These are phyloP conservation scores for Poecilia wingei DNA, from an alignment of 2,797 vertebrate genomes.

Conservation along the genomic window DNA sequence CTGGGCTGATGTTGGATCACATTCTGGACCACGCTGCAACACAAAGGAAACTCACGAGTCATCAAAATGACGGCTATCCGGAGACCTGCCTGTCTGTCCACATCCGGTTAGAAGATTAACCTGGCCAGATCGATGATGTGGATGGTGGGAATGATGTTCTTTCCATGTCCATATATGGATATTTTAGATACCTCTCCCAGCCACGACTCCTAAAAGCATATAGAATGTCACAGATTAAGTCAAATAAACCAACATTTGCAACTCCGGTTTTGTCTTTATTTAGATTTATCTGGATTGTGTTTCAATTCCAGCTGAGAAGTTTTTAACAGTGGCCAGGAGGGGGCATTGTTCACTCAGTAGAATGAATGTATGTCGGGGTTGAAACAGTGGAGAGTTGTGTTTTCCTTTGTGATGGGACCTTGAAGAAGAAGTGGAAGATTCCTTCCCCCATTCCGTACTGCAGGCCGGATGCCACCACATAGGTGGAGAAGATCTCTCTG, in stretches of 20 bases:
- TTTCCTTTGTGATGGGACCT: conserved; percentile 76
- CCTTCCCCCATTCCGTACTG: conserved; percentile 91
- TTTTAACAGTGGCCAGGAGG: background rate
- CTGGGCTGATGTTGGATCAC: conserved; percentile 84
- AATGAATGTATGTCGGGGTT: background rate
- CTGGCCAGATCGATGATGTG: conserved; percentile 89
- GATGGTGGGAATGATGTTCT: conserved; percentile 88
- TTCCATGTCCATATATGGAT: conserved; percentile 88
- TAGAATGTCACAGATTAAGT: background rate
- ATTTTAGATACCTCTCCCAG: conserved; percentile 79
- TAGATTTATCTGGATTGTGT: background rate
- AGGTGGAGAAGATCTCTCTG: conserved; percentile 80
- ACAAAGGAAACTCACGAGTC: background rate
- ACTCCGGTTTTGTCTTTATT: background rate
- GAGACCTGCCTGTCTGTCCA: background rate
- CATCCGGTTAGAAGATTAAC: conserved; percentile 63
- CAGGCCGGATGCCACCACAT: conserved; percentile 89
- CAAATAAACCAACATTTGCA: background rate
- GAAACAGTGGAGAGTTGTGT: background rate
- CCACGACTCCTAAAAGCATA: conserved; percentile 83
- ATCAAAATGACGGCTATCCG: no score
- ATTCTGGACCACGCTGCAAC: conserved; percentile 85
- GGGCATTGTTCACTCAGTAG: background rate
- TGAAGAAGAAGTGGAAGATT: conserved; percentile 91
- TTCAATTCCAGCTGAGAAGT: background rate